Percentiles rank a stretch among this genome's conserved stretches.
Conservation (phyloP, 2,797 vertebrate genomes). For the Pelobates cultripes region DNA sequence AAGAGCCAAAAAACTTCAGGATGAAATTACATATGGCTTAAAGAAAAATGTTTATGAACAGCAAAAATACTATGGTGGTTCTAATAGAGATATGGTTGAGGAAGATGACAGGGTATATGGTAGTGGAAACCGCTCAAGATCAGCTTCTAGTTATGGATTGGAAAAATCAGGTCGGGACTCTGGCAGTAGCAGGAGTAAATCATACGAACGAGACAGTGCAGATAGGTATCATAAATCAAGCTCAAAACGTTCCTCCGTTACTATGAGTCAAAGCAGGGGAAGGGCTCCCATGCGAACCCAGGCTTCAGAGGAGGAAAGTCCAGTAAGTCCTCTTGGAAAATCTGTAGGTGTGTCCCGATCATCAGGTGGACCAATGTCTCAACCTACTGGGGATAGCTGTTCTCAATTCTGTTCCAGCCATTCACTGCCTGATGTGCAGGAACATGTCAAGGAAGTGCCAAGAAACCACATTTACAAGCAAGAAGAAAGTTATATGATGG, state of each 20-base stretch:
- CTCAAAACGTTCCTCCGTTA: constrained; percentile 74
- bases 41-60: constrained; percentile 95
- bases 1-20: constrained; percentile 88
- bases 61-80: constrained; percentile 89
- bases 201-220: constrained; percentile 87
- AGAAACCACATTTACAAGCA: constrained; percentile 95
- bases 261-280: constrained; percentile 80
- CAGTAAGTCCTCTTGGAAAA: constrained; percentile 91
- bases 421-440: constrained; percentile 98
- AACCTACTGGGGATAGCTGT: constrained; percentile 78
- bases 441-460: constrained; percentile 93
- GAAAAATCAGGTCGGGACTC: constrained; percentile 90
- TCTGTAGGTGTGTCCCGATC: constrained; percentile 81
- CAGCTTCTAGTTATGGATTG: constrained; percentile 84
- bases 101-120: constrained; percentile 90
- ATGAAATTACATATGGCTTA: constrained; percentile 87
- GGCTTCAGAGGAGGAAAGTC: constrained; percentile 96
- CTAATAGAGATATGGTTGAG: constrained; percentile 84
- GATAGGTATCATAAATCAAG: constrained; percentile 87
- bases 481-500: constrained; percentile 94
- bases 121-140: constrained; percentile 81
- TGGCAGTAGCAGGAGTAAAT: constrained; percentile 86
- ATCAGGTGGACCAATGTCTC: constrained; percentile 76
- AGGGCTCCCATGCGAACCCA: constrained; percentile 89
- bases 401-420: constrained; percentile 98